A percentile compares a stretch with the other conserved stretches of the same genome.
Conservation (phyloP, 2,113 vertebrate species). For the Crotophaga sulcirostris region DNA sequence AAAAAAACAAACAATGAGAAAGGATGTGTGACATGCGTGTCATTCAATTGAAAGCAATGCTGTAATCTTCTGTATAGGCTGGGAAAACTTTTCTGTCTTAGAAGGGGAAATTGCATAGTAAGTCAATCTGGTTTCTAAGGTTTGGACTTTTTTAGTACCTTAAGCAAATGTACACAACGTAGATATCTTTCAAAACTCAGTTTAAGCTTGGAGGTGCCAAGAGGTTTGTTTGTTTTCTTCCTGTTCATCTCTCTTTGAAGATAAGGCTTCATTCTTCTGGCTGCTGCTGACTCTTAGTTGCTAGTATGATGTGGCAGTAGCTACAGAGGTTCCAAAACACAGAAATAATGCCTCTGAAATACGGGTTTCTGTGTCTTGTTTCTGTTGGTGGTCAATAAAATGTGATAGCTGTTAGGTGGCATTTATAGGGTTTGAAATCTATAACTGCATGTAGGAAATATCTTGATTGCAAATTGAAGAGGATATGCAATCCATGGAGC, state of each 20-base stretch:
- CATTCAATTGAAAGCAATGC: not conserved
- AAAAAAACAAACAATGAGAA: not conserved
- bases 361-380: not conserved
- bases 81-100: not conserved
- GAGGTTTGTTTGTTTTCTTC: not conserved
- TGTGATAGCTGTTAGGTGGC: not conserved
- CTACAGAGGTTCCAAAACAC: not conserved
- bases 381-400: not conserved
- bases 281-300: not conserved
- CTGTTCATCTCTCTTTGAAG: not conserved
- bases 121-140: not conserved
- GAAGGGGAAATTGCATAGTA: not conserved
- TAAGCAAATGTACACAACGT: not conserved
- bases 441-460: not conserved
- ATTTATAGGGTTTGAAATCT: not conserved
- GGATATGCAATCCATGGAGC: not conserved
- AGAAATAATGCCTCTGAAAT: not conserved
- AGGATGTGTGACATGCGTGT: not conserved
- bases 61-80: not conserved
- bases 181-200: not conserved
- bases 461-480: not conserved
- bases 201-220: not conserved
- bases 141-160: not conserved
- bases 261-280: not conserved
- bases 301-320: not conserved